Evolutionary conservation across 1,140 invertebrate genomes (phyloP), one percentile per base, ranked within the genome.

Genomic region (Palaemon carinicauda): DNA sequence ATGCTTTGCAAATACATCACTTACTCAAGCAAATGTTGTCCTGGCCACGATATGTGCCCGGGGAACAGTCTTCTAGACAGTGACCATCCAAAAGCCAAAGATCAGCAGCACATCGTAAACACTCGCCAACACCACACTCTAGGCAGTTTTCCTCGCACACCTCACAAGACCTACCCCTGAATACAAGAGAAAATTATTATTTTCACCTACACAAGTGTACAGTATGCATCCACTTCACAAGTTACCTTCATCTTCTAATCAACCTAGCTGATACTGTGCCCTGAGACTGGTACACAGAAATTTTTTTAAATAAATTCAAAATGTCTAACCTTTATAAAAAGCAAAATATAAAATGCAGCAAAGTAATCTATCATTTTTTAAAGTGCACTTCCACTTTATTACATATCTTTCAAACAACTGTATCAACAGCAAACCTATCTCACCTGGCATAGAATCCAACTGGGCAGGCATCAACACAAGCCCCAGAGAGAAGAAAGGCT

Each of bases 361-460:
- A 9, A 12, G 7, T 12, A 41, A 12, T 41, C 12, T 4, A 5
- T 9, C 41, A 41, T 41, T 41, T 41, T 41, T 5, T 41, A 12
- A 41, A 7, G 0, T 41, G 7, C 5, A 29, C 9, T 19, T 10
- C n/a, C n/a, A n/a, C n/a, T n/a, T n/a, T n/a, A n/a, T n/a, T n/a
- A n/a, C n/a, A n/a, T n/a, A n/a, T n/a, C n/a, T n/a, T n/a, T n/a
- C n/a, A n/a, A n/a, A n/a, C n/a, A n/a, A n/a, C n/a, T n/a, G n/a
- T n/a, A n/a, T n/a, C n/a, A n/a, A n/a, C n/a, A n/a, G n/a, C n/a
- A n/a, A n/a, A n/a, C n/a, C n/a, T n/a, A n/a, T 27, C 74, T 27
- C 21, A 86, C 84, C 84, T 86, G 31, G 84, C 77, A 86, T 86
- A 80, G 33, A 80, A 69, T 33, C 84, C 84, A 10, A 17, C 17